Conservation (phyloP, 1,140 invertebrate species). For the Drosophila rhopaloa region DNA sequence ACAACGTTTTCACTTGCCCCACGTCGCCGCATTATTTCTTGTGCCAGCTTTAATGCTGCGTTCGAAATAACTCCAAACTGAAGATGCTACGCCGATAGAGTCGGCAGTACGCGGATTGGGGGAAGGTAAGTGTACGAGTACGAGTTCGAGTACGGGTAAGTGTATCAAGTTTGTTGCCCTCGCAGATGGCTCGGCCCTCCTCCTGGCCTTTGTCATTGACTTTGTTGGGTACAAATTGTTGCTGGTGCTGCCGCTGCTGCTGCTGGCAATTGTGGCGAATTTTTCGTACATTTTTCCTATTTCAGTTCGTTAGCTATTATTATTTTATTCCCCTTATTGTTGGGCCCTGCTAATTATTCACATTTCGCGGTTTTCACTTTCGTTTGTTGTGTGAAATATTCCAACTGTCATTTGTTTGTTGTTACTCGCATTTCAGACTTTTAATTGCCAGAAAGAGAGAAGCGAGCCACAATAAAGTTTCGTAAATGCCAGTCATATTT, state of each 20-base stretch:
- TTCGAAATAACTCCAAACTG: constrained; percentile 56
- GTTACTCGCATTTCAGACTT: constrained; percentile 78
- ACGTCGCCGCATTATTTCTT: constrained; percentile 56
- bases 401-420: constrained; percentile 76
- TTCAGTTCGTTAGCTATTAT: constrained; percentile 73
- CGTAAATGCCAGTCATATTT: constrained; percentile 80
- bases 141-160: constrained; percentile 1
- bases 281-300: constrained; percentile 72
- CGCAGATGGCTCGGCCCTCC: constrained; percentile 25
- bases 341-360: constrained; percentile 75
- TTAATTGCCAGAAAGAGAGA: constrained; percentile 65
- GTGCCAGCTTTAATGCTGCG: constrained; percentile 59
- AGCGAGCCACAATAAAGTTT: constrained; percentile 66
- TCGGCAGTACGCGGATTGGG: constrained; percentile 16
- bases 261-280: constrained; percentile 66
- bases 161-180: constrained; percentile 65
- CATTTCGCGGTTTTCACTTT: constrained; percentile 81
- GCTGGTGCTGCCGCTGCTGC: constrained; percentile 14
- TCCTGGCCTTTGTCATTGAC: constrained; percentile 73
- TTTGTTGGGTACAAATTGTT: constrained; percentile 62
- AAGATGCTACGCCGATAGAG: constrained; percentile 65
- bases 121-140: neutral
- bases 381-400: constrained; percentile 77
- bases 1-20: constrained; percentile 77
- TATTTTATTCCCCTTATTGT: constrained; percentile 68